These are phyloP conservation scores for Bufo gargarizans DNA, from an alignment of 2,113 vertebrate genomes.

Conservation along the genomic window DNA sequence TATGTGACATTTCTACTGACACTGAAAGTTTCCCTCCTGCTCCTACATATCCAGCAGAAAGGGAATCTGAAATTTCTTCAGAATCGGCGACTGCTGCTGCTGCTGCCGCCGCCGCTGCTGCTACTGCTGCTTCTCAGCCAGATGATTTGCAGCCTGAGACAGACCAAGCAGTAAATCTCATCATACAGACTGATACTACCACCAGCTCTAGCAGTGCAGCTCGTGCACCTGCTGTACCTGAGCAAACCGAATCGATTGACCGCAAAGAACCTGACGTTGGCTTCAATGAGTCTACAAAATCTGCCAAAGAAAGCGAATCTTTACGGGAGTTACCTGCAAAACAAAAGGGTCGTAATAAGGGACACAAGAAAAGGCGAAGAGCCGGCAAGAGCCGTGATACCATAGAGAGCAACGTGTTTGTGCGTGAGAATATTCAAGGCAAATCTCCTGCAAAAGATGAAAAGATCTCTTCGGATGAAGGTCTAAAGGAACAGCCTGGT, in stretches of 20 bases:
- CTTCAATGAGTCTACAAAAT: slow-evolving; percentile 66
- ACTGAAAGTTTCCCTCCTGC: slow-evolving; percentile 82
- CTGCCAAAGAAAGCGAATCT: slow-evolving; percentile 66
- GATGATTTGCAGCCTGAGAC: slow-evolving; percentile 85
- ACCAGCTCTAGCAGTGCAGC: slow-evolving; percentile 61
- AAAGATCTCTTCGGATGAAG: slow-evolving; percentile 53
- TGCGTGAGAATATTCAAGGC: slow-evolving; percentile 67
- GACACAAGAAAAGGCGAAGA: slow-evolving; percentile 78
- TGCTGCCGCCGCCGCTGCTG: slow-evolving; percentile 68
- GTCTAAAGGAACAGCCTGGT: slow-evolving; percentile 61
- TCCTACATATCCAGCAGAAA: slow-evolving; percentile 69
- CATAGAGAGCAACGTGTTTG: slow-evolving; percentile 64
- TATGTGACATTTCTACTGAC: slow-evolving; percentile 85
- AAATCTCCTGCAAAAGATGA: slow-evolving; percentile 62
- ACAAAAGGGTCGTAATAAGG: slow-evolving; percentile 82
- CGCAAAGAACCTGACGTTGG: slow-evolving; percentile 74
- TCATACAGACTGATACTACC: slow-evolving; percentile 72
- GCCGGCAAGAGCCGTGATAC: slow-evolving; percentile 72
- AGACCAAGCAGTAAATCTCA: slow-evolving; percentile 77
- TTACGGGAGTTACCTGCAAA: slow-evolving; percentile 77
- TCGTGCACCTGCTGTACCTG: neutral
- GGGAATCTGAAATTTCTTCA: slow-evolving; percentile 68
- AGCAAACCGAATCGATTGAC: slow-evolving; percentile 60
- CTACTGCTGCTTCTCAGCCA: slow-evolving; percentile 72
- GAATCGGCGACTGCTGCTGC: slow-evolving; percentile 74